phyloP scores from a whole-genome alignment of 2,888 invertebrate species.

The Cyaniris semiargus region DNA sequence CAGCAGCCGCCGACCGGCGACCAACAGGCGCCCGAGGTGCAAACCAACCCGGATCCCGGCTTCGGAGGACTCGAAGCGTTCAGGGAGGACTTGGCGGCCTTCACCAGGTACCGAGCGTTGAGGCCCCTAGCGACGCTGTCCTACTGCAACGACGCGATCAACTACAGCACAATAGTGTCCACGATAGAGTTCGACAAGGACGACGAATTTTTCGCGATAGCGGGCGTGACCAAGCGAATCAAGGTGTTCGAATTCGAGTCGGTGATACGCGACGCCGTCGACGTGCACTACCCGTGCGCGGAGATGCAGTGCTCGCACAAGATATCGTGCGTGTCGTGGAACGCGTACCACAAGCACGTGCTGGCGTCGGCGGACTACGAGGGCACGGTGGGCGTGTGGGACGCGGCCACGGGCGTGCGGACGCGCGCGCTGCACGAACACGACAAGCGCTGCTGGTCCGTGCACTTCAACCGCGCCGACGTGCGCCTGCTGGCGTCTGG shows the following conservation, averaged over 20 bases:
- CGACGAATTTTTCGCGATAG: conserved; percentile 96
- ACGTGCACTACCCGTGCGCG: conserved; percentile 94
- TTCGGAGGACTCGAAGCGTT: conserved; percentile 85
- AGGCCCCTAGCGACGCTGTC: conserved; percentile 92
- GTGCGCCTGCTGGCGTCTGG: conserved; percentile 94
- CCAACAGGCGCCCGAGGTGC: conserved; percentile 48
- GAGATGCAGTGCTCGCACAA: conserved; percentile 96
- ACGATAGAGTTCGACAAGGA: conserved; percentile 98
- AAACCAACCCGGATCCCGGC: conserved; percentile 50
- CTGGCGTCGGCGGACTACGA: conserved; percentile 97
- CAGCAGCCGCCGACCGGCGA: conserved; percentile 42
- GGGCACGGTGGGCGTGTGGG: conserved; percentile 96
- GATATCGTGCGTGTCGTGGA: conserved; percentile 97
- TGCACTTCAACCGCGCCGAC: conserved; percentile 95
- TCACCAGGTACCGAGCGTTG: conserved; percentile 86
- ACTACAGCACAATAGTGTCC: conserved; percentile 91
- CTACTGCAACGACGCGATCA: conserved; percentile 93
- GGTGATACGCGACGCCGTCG: conserved; percentile 91
- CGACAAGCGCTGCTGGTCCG: conserved; percentile 97
- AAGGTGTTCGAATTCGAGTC: conserved; percentile 95
- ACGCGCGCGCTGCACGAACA: conserved; percentile 88
- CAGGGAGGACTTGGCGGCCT: conserved; percentile 91
- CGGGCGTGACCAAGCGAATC: conserved; percentile 96
- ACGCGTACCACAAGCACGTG: conserved; percentile 90
- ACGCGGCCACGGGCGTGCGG: conserved; percentile 88